Base-by-base conservation (phyloP, 2,888 invertebrate species). In the Phorcus lineatus region DNA sequence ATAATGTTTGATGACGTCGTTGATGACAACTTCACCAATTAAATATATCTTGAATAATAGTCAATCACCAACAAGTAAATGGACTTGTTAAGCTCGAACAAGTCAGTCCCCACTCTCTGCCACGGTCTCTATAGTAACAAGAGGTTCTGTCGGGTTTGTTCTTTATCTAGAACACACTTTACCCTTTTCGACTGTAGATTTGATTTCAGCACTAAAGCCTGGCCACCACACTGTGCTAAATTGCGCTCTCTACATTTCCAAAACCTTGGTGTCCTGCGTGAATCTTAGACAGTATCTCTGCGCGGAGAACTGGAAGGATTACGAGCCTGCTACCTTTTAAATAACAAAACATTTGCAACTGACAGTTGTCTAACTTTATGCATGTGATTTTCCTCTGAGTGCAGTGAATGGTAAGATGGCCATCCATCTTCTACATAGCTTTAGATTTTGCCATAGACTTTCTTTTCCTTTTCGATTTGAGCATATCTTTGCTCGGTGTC, bases 381-480 rank as follows among this genome's bases (percentile, higher is more conserved):
- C n/a, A n/a, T n/a, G n/a, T n/a, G n/a, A n/a, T n/a, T n/a, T n/a
- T n/a, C n/a, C n/a, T n/a, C n/a, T n/a, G n/a, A n/a, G n/a, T n/a
- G n/a, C n/a, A n/a, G n/a, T n/a, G n/a, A n/a, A n/a, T n/a, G n/a
- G n/a, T n/a, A n/a, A n/a, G n/a, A n/a, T n/a, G n/a, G n/a, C n/a
- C n/a, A n/a, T n/a, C n/a, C n/a, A n/a, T n/a, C n/a, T n/a, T n/a
- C n/a, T n/a, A n/a, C n/a, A n/a, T n/a, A n/a, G n/a, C n/a, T n/a
- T n/a, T n/a, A n/a, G n/a, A n/a, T n/a, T n/a, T n/a, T n/a, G n/a
- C n/a, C n/a, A n/a, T n/a, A n/a, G n/a, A n/a, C n/a, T n/a, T n/a
- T n/a, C n/a, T n/a, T n/a, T n/a, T 86, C 80, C 31, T 80, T 66
- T 75, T 84, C 79, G 11, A 83, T 86, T 53, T 85, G 79, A 11